phyloP scores from a whole-genome alignment of 2,888 invertebrate genomes.

The Pristionchus japonicus region DNA sequence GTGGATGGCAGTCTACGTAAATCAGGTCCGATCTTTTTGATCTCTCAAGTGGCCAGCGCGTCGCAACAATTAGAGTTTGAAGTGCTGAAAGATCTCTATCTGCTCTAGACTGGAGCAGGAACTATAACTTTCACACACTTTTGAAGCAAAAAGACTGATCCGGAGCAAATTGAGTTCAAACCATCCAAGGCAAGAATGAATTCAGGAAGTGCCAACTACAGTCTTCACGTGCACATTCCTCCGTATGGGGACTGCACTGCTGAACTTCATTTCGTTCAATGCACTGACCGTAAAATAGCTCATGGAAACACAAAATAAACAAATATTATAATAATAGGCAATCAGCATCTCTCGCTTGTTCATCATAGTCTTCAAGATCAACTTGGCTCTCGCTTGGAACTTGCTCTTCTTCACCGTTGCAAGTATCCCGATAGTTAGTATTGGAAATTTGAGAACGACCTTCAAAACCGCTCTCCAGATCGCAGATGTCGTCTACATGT shows the following conservation, averaged over 20 bases:
- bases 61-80: background rate
- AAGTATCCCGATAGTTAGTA: background rate
- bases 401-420: background rate
- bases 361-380: background rate
- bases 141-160: background rate
- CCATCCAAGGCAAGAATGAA: background rate
- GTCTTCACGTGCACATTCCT: background rate
- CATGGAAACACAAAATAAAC: background rate
- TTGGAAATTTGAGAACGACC: background rate
- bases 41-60: too few species aligned
- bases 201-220: background rate
- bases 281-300: background rate
- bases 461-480: background rate
- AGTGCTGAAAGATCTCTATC: background rate
- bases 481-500: constrained; percentile 4
- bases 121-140: too few species aligned
- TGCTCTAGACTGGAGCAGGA: background rate
- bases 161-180: background rate
- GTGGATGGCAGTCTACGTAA: background rate
- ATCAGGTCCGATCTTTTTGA: background rate
- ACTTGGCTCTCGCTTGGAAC: background rate
- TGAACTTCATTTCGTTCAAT: constrained; percentile 4
- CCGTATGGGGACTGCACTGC: background rate
- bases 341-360: background rate
- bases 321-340: background rate